These are phyloP conservation scores for Drusus annulatus DNA, from an alignment of 1,140 invertebrate genomes.

Conservation along the genomic window DNA sequence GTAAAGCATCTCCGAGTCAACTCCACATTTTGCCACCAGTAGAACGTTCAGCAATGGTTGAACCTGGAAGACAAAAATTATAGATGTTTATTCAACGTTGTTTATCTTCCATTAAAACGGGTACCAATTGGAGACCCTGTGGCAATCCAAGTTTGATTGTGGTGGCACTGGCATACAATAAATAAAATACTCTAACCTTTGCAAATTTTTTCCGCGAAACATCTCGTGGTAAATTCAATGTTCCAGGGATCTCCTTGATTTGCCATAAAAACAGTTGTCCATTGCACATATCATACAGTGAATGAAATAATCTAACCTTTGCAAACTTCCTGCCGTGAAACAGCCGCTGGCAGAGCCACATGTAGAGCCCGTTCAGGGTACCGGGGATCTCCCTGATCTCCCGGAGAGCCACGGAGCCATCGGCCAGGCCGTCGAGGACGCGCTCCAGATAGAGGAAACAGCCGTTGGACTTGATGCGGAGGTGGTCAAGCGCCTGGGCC, in stretches of 20 bases:
- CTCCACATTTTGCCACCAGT: slow-evolving; percentile 87
- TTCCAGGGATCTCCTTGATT: no score
- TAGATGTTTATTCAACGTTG: no score
- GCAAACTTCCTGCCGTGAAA: slow-evolving; percentile 91
- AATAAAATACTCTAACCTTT: no score
- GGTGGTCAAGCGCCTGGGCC: slow-evolving; percentile 94
- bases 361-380: slow-evolving; percentile 93
- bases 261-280: no score
- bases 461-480: slow-evolving; percentile 97
- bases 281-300: no score
- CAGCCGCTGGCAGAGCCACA: slow-evolving; percentile 94
- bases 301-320: slow-evolving; percentile 74
- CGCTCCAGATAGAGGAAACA: slow-evolving; percentile 96
- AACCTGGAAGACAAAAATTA: slow-evolving; percentile 62
- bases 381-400: slow-evolving; percentile 92
- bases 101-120: no score
- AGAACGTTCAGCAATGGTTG: slow-evolving; percentile 88
- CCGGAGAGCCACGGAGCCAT: slow-evolving; percentile 91
- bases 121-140: no score
- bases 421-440: slow-evolving; percentile 92
- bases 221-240: slow-evolving; percentile 65
- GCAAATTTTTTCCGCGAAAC: slow-evolving; percentile 77
- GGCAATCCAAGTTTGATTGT: no score
- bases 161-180: no score
- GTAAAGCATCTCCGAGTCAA: slow-evolving; percentile 86